Conservation (phyloP, 2,113 vertebrate species). For the Solea solea region DNA sequence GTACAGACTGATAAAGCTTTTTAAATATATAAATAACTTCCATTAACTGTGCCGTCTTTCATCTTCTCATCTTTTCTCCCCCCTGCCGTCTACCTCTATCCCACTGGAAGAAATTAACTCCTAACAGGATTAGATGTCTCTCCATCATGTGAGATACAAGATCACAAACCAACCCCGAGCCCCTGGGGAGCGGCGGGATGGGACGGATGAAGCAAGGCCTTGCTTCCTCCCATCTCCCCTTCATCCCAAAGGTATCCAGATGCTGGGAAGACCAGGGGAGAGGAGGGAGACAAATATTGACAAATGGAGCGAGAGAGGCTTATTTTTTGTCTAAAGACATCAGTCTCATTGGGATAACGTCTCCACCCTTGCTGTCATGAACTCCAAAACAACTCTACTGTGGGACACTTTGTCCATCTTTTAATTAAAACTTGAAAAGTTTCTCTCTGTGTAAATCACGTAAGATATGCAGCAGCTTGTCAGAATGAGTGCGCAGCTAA, state of each 20-base stretch:
- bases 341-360: conserved; percentile 57
- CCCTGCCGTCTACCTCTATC: conserved; percentile 56
- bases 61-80: conserved; percentile 53
- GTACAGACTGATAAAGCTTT: conserved; percentile 30
- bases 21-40: conserved; percentile 37
- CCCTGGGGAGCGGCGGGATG: conserved; percentile 59
- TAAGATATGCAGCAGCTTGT: conserved; percentile 42
- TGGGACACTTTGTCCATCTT: conserved; percentile 27
- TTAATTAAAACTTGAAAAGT: conserved; percentile 64
- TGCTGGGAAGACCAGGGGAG: conserved; percentile 53
- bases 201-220: conserved; percentile 60
- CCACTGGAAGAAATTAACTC: conserved; percentile 63
- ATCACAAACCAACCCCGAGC: conserved; percentile 66
- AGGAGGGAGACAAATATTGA: conserved; percentile 45
- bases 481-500: conserved; percentile 44
- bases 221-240: conserved; percentile 40
- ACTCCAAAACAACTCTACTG: conserved; percentile 55
- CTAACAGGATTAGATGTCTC: conserved; percentile 78
- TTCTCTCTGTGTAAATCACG: conserved; percentile 40
- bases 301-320: conserved; percentile 67
- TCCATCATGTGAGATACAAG: conserved; percentile 76
- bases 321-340: conserved; percentile 70
- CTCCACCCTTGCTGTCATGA: conserved; percentile 38
- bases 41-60: conserved; percentile 47
- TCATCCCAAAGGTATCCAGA: conserved; percentile 72